Evolutionary conservation across 2,113 vertebrate genomes (phyloP).

Genomic region (Macquaria ambigua): DNA sequence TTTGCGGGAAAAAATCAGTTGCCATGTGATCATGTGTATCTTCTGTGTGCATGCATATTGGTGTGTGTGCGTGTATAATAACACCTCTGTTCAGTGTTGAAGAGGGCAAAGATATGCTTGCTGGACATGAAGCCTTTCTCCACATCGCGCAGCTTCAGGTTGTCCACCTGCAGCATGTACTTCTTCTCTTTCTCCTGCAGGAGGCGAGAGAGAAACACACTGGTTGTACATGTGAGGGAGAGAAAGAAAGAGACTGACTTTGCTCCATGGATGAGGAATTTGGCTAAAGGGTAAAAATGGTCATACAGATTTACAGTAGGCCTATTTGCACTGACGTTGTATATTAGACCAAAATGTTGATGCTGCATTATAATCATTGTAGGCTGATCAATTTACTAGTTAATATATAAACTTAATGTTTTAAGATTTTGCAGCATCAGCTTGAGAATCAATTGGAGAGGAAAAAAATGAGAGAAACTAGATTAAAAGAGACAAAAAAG

Average conservation of each 20-base stretch:
- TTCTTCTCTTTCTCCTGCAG: slow-evolving; percentile 98
- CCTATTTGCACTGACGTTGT: neutral
- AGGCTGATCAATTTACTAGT: neutral
- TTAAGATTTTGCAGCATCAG: neutral
- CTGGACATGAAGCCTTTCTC: slow-evolving; percentile 99
- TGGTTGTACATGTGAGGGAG: neutral
- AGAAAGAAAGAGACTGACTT: slow-evolving; percentile 23
- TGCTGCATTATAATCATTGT: neutral
- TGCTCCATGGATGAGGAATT: neutral
- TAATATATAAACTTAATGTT: neutral
- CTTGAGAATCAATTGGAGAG: neutral
- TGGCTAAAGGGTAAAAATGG: slow-evolving; percentile 20
- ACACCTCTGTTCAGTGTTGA: slow-evolving; percentile 99
- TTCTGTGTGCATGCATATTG: neutral
- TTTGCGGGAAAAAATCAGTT: neutral
- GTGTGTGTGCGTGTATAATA: neutral
- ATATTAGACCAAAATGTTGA: neutral
- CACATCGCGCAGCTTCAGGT: slow-evolving; percentile 95
- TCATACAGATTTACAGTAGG: slow-evolving; percentile 7
- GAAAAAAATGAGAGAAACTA: neutral
- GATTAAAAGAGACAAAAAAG: neutral
- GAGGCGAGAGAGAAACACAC: slow-evolving; percentile 66
- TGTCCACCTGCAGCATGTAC: slow-evolving; percentile 98
- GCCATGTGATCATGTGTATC: neutral
- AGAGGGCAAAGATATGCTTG: slow-evolving; percentile 98